Percentiles rank a stretch among this genome's conserved stretches.
Conservation (phyloP, 2,113 vertebrate species). For the Sceloporus undulatus region DNA sequence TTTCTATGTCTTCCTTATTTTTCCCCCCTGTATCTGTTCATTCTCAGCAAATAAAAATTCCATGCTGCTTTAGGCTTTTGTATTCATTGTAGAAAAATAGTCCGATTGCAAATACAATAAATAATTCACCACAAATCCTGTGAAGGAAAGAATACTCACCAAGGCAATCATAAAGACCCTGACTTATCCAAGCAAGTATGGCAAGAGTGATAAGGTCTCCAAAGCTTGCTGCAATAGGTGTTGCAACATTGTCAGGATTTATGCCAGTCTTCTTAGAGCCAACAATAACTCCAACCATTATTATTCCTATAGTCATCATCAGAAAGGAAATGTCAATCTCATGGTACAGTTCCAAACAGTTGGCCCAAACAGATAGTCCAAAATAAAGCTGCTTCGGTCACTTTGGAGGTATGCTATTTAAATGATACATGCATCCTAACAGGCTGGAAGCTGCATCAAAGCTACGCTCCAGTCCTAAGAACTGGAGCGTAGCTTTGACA, state of each 20-base stretch:
- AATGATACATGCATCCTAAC: too few relatives aligned
- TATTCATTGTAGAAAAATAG: neutral
- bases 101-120: neutral
- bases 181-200: slow-evolving; percentile 97
- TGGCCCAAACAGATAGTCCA: too few relatives aligned
- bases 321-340: slow-evolving; percentile 27
- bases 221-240: slow-evolving; percentile 96
- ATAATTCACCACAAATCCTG: neutral
- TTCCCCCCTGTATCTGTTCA: neutral
- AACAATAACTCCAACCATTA: slow-evolving; percentile 98
- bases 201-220: slow-evolving; percentile 97
- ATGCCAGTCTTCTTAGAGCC: slow-evolving; percentile 98
- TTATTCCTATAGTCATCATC: slow-evolving; percentile 83
- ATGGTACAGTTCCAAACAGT: slow-evolving; percentile 22
- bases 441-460: too few relatives aligned
- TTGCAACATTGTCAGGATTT: slow-evolving; percentile 97
- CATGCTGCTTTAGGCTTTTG: neutral
- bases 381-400: too few relatives aligned
- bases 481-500: too few relatives aligned
- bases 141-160: slow-evolving; percentile 79
- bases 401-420: too few relatives aligned
- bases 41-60: neutral
- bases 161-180: slow-evolving; percentile 94
- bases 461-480: too few relatives aligned
- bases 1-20: too few relatives aligned